These are phyloP conservation scores for Porites divaricata DNA, from an alignment of 92 coral and sea anemone genomes.

Conservation along the genomic window DNA sequence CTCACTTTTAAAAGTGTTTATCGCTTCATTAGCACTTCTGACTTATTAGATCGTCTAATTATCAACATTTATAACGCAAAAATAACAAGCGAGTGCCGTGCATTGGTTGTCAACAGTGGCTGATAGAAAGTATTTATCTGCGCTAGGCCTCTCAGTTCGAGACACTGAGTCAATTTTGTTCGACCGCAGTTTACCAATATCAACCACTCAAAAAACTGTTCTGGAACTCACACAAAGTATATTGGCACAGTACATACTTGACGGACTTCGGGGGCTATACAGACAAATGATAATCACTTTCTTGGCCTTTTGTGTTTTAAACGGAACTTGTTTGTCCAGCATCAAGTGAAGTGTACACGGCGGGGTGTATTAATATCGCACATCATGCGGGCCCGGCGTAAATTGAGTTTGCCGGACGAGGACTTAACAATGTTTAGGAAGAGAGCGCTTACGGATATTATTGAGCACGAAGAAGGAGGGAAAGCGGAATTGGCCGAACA, in stretches of 20 bases:
- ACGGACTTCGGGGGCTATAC: neutral
- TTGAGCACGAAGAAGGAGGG: slow-evolving; percentile 63
- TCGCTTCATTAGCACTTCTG: slow-evolving; percentile 29
- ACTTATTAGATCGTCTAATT: slow-evolving; percentile 11
- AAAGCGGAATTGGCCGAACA: slow-evolving; percentile 7
- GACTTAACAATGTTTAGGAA: slow-evolving; percentile 26
- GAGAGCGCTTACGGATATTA: slow-evolving; percentile 69
- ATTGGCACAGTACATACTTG: neutral
- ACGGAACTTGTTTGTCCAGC: slow-evolving; percentile 12
- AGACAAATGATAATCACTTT: neutral
- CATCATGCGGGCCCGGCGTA: slow-evolving; percentile 60
- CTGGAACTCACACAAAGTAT: neutral
- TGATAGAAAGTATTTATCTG: neutral
- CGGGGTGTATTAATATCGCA: slow-evolving; percentile 6
- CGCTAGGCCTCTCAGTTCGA: neutral
- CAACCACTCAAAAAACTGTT: neutral
- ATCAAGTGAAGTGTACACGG: slow-evolving; percentile 27
- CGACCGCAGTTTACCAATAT: neutral
- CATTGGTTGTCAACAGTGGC: neutral
- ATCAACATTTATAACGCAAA: neutral
- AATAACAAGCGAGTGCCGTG: neutral
- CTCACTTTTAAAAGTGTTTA: neutral
- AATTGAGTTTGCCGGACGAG: slow-evolving; percentile 67
- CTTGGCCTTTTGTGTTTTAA: neutral
- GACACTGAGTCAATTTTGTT: neutral